Evolutionary conservation across 2,113 vertebrate genomes (phyloP), one percentile per base, ranked within the genome.

Genomic region (Syrrhaptes paradoxus): DNA sequence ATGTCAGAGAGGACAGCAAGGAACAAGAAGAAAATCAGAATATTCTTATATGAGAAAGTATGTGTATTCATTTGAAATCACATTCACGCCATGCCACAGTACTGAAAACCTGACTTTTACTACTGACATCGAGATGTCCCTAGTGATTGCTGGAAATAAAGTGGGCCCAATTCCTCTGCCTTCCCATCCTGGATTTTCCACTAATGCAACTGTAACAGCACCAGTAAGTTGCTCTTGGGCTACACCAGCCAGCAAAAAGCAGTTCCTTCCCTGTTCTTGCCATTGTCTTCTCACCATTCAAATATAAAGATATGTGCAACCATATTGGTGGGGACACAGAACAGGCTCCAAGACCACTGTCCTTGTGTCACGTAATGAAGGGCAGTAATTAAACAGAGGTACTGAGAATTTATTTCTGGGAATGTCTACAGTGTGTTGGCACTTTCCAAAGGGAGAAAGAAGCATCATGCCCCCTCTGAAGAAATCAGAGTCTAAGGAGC

Each of bases 401-500:
- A 57, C 43, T 24, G n/a, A 59, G 31, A 18, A 72, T 58, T 68
- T 90, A 90, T 89, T 96, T 95, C 92, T n/a, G 80, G 86, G 90
- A 90, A 92, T 78, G 88, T 49, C 70, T 68, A 75, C 36, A 31
- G 82, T 52, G 59, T 49, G n/a, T 0, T 52, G 93, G 92, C 68
- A 72, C 90, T 92, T 75, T 7, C 61, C 80, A 68, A 78, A 72
- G 65, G 48, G 28, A 84, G n/a, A 79, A 79, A 70, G 90, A 65
- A 81, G 80, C 79, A 92, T 54, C 70, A 6, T 51, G n/a, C 41
- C 62, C 43, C 52, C 76, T 82, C 88, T n/a, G 32, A 86, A 93
- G 70, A 79, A 85, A 85, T 32, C 86, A 17, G 45, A 72, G 31
- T 41, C 19, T 49, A 74, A 89, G 75, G 48, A 89, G 62, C 49